Base-by-base conservation (phyloP, 2,888 invertebrate genomes). In the Andricus curvator region DNA sequence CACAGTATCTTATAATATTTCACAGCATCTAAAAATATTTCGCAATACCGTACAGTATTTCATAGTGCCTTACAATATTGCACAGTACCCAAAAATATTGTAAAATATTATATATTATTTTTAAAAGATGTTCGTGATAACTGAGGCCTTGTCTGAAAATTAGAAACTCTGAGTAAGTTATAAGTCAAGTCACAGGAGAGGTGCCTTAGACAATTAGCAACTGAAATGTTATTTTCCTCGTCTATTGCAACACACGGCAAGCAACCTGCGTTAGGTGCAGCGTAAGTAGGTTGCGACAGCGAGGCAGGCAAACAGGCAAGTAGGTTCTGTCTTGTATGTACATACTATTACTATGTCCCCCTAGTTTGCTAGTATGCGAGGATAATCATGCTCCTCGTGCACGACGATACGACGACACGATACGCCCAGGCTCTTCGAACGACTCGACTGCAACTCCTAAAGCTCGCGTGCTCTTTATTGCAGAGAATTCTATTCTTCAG, bases 241-340 rank as follows among this genome's bases (percentile, higher is more conserved):
- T 20, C 74, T 74, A 74, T 74, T 74, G 74, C 74, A 56, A 33
- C 74, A 74, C 25, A 74, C 44, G 44, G 44, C 44, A 68, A 25
- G 25, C 44, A 44, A 17, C 74, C 51, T 56, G 51, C 74, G 74
- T 74, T 74, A 74, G 74, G 74, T 74, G 74, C 74, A 74, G 74
- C 74, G 82, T 86, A 88, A 88, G 86, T 88, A 86, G 87, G 87
- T 85, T 87, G 86, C 85, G 83, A 79, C 85, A 85, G 82, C 83
- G 86, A 85, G 85, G 81, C 70, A 41, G 56, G 62, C 37, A 65
- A 60, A 51, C 37, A 67, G 78, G 79, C 68, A 81, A 77, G 79
- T 64, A 76, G 79, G 64, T 77, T 64, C 22, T 74, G 33, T 37
- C 67, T 67, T 67, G 67, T 41, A n/a, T 41, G 41, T 33, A 11